A percentile compares a stretch with the other conserved stretches of the same genome.
phyloP scores from a whole-genome alignment of 2,113 vertebrate species.

The Oncorhynchus tshawytscha region DNA sequence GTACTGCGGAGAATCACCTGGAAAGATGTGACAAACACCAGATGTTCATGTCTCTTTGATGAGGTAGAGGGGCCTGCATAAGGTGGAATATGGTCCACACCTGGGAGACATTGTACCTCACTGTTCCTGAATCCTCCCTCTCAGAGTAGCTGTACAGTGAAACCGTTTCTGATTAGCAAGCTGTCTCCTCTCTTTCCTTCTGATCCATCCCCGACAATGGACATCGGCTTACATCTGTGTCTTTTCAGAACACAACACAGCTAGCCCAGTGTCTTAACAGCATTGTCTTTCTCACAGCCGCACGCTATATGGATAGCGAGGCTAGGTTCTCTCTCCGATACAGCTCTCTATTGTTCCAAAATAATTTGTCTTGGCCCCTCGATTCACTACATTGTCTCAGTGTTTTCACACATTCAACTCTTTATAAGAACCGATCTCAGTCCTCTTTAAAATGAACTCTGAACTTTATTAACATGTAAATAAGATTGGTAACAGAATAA shows the following conservation, averaged over 20 bases:
- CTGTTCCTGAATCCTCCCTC: constrained; percentile 8
- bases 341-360: too few relatives aligned
- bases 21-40: constrained; percentile 3
- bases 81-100: constrained; percentile 1
- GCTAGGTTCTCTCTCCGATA: background rate
- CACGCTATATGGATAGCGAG: background rate
- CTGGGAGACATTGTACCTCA: constrained; percentile 6
- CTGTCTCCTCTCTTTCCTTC: background rate
- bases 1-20: constrained; percentile 39
- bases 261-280: background rate
- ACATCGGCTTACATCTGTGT: background rate
- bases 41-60: constrained; percentile 37
- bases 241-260: background rate
- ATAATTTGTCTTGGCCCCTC: too few relatives aligned
- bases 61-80: constrained; percentile 19
- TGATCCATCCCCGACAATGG: background rate
- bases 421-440: too few relatives aligned
- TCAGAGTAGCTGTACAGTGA: background rate
- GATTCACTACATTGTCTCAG: too few relatives aligned
- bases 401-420: too few relatives aligned
- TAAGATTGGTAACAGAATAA: too few relatives aligned
- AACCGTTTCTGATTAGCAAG: background rate
- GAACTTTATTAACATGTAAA: too few relatives aligned
- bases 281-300: background rate
- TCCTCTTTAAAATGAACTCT: too few relatives aligned